Evolutionary conservation across 2,797 vertebrate genomes (phyloP), one percentile per base, ranked within the genome.

Genomic region (Pipistrellus nathusii): DNA sequence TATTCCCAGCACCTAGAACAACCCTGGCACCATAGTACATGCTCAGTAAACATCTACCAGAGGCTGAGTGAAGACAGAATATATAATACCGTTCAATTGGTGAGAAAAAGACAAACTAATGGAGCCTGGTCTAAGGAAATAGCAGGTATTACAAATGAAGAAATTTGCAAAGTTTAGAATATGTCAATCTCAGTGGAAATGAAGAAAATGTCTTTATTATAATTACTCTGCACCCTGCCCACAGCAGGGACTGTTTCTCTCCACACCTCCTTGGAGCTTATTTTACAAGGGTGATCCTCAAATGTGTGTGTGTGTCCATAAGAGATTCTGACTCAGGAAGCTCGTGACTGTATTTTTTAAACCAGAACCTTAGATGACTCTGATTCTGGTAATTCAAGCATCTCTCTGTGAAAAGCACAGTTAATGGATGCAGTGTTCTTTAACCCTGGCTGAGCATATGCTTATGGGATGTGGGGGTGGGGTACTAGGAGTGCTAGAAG

Each of bases 151-250:
- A 88, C 44, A 76, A 48, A 32, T 64, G 32, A 85, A 85, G 21
- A 90, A 76, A 81, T 82, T 80, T 38, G 59, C 38, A 35, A 76
- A n/a, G 30, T n/a, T 64, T 64, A 64, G 62, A 82, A 62, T n/a
- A 62, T 44, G 55, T 55, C 35, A 90, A 35, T 48, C 27, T 95
- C 12, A 55, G 3, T 1, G 38, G 32, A 38, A 77, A 80, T 76
- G 46, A 89, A 72, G 64, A 80, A 72, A 88, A 93, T 62, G 46
- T 75, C 15, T 83, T 64, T 64, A 59, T 91, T 57, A 57, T 27
- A 44, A 41, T 64, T 85, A 57, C 27, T 23, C 8, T 18, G 12
- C 5, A 53, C n/a, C 27, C 12, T 41, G 23, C 17, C 21, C 3
- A 3, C 5, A 83, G 8, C 30, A 14, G 17, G 14, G 10, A 73